Percentiles rank a stretch among this genome's conserved stretches.
Evolutionary conservation across 2,113 vertebrate species (phyloP).

Genomic region (Pseudorhombus dupliciocellatus): DNA sequence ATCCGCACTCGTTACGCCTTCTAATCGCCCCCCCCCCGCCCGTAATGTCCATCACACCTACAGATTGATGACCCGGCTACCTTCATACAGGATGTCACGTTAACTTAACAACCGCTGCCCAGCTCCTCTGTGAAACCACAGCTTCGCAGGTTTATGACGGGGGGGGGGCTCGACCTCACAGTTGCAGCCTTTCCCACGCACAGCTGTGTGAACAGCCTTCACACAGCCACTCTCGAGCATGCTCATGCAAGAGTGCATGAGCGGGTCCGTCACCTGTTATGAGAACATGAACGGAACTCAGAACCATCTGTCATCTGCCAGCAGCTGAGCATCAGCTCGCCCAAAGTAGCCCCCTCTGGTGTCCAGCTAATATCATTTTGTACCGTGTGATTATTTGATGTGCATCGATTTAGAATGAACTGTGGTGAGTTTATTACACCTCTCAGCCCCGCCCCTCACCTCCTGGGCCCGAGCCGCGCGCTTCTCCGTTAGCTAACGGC

Average conservation of each 20-base stretch:
- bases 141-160: too few relatives aligned
- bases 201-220: neutral
- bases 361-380: neutral
- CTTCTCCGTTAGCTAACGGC: conserved; percentile 24
- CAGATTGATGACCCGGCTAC: neutral
- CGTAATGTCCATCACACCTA: neutral
- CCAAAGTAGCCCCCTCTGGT: conserved; percentile 2
- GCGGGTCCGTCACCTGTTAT: neutral
- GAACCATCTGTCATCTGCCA: neutral
- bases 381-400: conserved; percentile 22
- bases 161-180: too few relatives aligned
- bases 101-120: too few relatives aligned
- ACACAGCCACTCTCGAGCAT: neutral
- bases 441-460: neutral
- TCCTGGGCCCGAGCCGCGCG: neutral
- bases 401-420: conserved; percentile 2
- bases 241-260: fast-evolving
- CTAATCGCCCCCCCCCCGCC: conserved; percentile 68
- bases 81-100: neutral
- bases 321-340: neutral
- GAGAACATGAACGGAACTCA: neutral
- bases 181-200: neutral
- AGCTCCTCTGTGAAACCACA: too few relatives aligned
- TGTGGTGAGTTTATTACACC: conserved; percentile 3
- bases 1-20: conserved; percentile 98